Base-by-base conservation (phyloP, 2,888 invertebrate genomes). In the Tetranychus piercei region DNA sequence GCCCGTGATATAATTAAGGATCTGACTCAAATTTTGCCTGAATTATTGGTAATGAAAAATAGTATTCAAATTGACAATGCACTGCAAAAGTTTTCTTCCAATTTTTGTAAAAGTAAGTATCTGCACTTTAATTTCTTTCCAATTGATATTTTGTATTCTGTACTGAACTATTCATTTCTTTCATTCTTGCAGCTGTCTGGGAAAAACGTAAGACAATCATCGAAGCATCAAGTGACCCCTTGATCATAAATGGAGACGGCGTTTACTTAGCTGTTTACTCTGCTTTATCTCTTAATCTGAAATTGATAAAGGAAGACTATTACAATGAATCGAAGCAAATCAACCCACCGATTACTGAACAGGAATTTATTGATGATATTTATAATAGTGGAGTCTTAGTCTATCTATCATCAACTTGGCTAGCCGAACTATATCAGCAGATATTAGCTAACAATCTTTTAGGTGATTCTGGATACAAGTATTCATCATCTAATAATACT, bases 231-330 rank as follows among this genome's bases (percentile, higher is more conserved):
- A 15, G 44, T 15, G 74, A 78, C 23, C 65, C 76, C 20, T 80
- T 81, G 64, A 90, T 92, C 71, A 90, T 95, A 85, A 95, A 95
- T 82, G 94, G 94, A 1, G 95, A 95, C 83, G 94, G 94, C 34
- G 90, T 95, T 67, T 95, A 95, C 81, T 83, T 94, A 77, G 91
- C 94, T 1, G 91, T 92, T 0, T 93, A 92, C 81, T 89, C 92
- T 0, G 90, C 92, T 0, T 83, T 95, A 34, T 83, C 91, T 71
- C 84, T 95, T 0, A 92, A 90, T 80, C 84, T 93, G 75, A 90
- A 90, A 80, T 86, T 94, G 34, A 87, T 90, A 72, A 86, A 88
- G 76, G 86, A 87, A 67, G 89, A 89, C 74, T 92, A 90, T 82
- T 94, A 93, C 80, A 81, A 81, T 20, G 82, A 45, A 34, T 9